phyloP scores from a whole-genome alignment of 2,888 invertebrate species.

The Xylota segnis region DNA sequence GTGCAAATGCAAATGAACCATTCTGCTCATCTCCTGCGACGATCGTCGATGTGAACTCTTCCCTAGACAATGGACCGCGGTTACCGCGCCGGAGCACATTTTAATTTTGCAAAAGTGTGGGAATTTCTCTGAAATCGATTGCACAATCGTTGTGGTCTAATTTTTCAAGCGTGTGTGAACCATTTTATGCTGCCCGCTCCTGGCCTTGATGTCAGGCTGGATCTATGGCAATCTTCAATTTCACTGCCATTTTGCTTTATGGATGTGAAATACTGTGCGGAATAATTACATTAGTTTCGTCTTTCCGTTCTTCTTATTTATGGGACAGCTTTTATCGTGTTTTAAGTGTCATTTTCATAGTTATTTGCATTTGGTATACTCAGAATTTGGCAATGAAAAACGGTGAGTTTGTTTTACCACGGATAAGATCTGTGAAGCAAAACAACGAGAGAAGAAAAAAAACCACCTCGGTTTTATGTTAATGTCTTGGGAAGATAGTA shows the following conservation, averaged over 20 bases:
- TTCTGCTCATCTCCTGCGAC: background rate
- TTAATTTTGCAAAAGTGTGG: constrained; percentile 28
- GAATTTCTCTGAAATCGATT: constrained; percentile 28
- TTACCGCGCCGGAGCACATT: constrained; percentile 10
- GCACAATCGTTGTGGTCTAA: constrained; percentile 22
- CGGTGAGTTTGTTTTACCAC: constrained; percentile 19
- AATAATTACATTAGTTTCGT: constrained; percentile 21
- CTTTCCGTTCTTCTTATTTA: constrained; percentile 45
- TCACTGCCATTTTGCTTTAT: constrained; percentile 25
- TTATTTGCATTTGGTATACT: constrained; percentile 48
- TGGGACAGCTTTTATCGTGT: constrained; percentile 37
- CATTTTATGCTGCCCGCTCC: background rate
- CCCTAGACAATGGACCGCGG: constrained; percentile 24
- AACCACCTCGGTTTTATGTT: background rate
- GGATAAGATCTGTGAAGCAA: constrained; percentile 25
- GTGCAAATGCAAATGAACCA: constrained; percentile 14
- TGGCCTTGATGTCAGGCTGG: constrained; percentile 39
- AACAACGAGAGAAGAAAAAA: constrained; percentile 6
- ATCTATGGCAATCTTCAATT: constrained; percentile 27
- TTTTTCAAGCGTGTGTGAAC: constrained; percentile 39
- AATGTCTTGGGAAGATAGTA: constrained; percentile 20
- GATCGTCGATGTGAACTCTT: constrained; percentile 13
- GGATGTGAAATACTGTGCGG: constrained; percentile 20
- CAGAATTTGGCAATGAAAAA: constrained; percentile 63
- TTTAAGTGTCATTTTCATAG: constrained; percentile 18